These are phyloP conservation scores for Zaprionus lachaisei DNA, from an alignment of 1,140 invertebrate species.

Conservation along the genomic window DNA sequence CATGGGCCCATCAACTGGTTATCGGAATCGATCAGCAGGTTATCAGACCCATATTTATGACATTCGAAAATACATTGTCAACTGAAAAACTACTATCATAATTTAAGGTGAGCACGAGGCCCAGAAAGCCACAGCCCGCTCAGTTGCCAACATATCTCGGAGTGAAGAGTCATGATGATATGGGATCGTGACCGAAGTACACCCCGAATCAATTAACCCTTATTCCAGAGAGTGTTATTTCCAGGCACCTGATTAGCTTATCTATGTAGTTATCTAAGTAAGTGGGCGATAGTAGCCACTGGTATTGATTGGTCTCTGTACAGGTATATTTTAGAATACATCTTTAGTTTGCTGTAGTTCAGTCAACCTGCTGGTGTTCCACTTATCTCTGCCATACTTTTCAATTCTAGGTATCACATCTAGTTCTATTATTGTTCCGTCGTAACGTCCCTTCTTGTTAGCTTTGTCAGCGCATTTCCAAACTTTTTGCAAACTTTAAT, in stretches of 20 bases:
- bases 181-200: neutral
- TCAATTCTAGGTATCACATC: conserved; percentile 9
- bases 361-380: neutral
- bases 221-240: neutral
- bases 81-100: conserved; percentile 13
- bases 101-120: conserved; percentile 20
- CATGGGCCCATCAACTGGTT: conserved; percentile 27
- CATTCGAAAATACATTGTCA: conserved; percentile 9
- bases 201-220: neutral
- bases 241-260: neutral
- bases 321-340: neutral
- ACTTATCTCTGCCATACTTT: neutral
- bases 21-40: conserved; percentile 13
- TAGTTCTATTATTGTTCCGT: conserved; percentile 13
- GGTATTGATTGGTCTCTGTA: no score
- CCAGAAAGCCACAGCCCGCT: no score
- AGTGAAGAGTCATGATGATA: conserved; percentile 10
- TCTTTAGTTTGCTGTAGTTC: neutral
- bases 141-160: conserved; percentile 17
- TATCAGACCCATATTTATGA: conserved; percentile 32
- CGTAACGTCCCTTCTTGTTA: neutral
- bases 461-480: conserved; percentile 6
- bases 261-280: neutral
- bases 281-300: neutral
- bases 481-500: conserved; percentile 47